Evolutionary conservation across 2,113 vertebrate genomes (phyloP).

Genomic region (Lota lota): DNA sequence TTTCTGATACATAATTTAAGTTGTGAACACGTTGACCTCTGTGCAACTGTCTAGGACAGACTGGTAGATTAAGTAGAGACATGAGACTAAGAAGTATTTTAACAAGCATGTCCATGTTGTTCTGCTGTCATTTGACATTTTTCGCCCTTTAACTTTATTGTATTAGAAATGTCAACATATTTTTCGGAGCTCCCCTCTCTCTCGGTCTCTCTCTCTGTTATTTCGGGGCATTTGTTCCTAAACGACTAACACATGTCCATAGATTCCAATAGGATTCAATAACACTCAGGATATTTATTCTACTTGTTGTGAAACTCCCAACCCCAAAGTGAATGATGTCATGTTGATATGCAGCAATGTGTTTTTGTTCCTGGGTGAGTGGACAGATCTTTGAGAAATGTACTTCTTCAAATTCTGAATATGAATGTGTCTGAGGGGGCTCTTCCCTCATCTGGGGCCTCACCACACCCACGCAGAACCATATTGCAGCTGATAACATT

Average conservation of each 20-base stretch:
- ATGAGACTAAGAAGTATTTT: too few species aligned
- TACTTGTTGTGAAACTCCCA: background rate
- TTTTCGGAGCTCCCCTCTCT: too few species aligned
- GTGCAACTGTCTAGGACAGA: too few species aligned
- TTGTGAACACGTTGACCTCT: too few species aligned
- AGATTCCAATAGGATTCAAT: background rate
- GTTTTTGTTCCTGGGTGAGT: background rate
- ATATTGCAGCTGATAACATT: conserved; percentile 67
- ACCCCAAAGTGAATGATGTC: too few species aligned
- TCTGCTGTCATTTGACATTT: too few species aligned
- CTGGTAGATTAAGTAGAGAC: too few species aligned
- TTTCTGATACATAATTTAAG: too few species aligned
- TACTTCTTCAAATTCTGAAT: background rate
- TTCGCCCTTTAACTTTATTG: too few species aligned
- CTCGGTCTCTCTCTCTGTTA: background rate
- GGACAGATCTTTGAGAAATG: conserved; percentile 4
- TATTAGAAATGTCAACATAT: too few species aligned
- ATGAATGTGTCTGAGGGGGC: conserved; percentile 20
- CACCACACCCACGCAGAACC: conserved; percentile 50
- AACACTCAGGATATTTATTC: background rate
- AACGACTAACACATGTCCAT: too few species aligned
- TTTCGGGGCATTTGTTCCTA: background rate
- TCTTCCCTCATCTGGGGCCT: conserved; percentile 50
- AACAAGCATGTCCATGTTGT: too few species aligned
- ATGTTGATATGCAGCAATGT: background rate